phyloP scores from a whole-genome alignment of 2,888 invertebrate species.

The Acanthosepion esculentum region DNA sequence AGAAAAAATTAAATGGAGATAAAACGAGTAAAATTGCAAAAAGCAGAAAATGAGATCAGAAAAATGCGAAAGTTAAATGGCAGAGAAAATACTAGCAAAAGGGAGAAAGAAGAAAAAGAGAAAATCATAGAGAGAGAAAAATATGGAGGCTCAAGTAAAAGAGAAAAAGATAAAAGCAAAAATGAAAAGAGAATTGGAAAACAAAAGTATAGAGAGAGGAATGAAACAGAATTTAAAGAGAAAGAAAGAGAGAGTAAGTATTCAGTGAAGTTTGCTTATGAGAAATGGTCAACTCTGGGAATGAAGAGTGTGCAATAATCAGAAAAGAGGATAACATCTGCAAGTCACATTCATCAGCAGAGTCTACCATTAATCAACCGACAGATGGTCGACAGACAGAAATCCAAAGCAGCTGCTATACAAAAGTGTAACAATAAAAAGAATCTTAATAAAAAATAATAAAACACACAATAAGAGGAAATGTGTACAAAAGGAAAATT shows the following conservation, averaged over 20 bases:
- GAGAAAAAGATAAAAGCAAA: no score
- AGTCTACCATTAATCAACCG: neutral
- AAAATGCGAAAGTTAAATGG: neutral
- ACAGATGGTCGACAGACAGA: neutral
- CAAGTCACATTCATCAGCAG: neutral
- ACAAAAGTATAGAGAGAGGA: no score
- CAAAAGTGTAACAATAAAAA: neutral
- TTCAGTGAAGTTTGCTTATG: neutral
- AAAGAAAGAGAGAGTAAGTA: neutral
- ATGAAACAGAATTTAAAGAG: neutral
- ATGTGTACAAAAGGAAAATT: neutral
- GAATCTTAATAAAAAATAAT: neutral
- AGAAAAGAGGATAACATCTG: conserved; percentile 3
- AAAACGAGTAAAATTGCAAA: neutral
- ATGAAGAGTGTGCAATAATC: neutral
- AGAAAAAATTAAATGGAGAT: neutral
- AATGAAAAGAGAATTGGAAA: no score
- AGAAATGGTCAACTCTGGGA: neutral
- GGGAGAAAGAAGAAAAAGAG: neutral
- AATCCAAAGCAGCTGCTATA: neutral
- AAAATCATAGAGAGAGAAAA: no score
- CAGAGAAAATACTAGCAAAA: neutral
- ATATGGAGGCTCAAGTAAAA: no score
- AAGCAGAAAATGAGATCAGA: neutral
- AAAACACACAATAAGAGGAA: neutral